These are phyloP conservation scores for Macrochelys suwanniensis DNA, from an alignment of 2,797 vertebrate species.

Conservation along the genomic window DNA sequence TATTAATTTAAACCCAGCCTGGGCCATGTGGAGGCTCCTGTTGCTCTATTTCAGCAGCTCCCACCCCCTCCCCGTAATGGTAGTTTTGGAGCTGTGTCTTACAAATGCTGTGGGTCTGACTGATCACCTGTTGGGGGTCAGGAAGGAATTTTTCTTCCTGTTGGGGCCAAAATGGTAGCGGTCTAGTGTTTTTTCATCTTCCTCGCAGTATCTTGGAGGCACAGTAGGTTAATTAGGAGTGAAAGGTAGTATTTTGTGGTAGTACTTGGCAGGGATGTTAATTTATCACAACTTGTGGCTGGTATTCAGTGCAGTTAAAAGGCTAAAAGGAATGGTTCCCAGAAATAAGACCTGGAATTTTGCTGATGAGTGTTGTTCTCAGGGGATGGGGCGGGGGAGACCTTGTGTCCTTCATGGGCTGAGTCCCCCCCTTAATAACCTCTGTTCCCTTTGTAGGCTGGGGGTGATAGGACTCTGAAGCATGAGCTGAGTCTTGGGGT, in stretches of 20 bases:
- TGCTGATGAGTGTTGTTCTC: not conserved
- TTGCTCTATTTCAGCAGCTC: too few species aligned
- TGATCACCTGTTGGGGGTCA: too few species aligned
- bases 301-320: not conserved
- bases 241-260: not conserved
- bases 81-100: too few species aligned
- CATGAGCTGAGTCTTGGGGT: not conserved
- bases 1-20: too few species aligned
- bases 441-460: not conserved
- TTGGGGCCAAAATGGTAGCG: too few species aligned
- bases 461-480: not conserved
- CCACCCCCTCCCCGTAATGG: too few species aligned
- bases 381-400: not conserved
- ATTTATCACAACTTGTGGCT: not conserved
- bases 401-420: not conserved
- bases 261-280: not conserved
- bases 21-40: too few species aligned
- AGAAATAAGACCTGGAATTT: not conserved
- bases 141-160: too few species aligned
- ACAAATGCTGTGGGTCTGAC: too few species aligned
- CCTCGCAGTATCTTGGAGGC: not conserved
- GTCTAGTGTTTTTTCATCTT: too few species aligned
- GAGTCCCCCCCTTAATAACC: not conserved
- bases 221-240: not conserved
- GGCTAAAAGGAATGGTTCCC: not conserved